Base-by-base conservation (phyloP, 2,113 vertebrate genomes). In the Caranx melampygus region DNA sequence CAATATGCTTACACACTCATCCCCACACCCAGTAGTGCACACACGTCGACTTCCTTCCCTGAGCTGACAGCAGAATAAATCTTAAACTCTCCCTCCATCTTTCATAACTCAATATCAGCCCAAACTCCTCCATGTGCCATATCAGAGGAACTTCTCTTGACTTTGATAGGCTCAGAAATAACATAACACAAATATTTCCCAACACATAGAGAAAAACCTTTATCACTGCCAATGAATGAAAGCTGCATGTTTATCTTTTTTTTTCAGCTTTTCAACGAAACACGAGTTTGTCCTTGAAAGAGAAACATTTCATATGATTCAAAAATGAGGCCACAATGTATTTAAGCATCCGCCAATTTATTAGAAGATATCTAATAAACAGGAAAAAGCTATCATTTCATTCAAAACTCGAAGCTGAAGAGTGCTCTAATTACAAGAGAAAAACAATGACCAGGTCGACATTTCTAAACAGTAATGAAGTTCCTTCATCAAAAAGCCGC, bases 31-130 rank as follows among this genome's bases (percentile, higher is more conserved):
- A 52, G n/a, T 33, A 40, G 35, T 40, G 16, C 60, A 10, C 52
- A 15, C 34, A 60, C 42, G 2, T 67, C 21, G 59, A 21, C 65
- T 84, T 47, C 51, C 57, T 81, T 83, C 71, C 78, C 72, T 7
- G 42, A 90, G 83, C 82, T 92, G 93, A 93, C 92, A 90, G 91
- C 75, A 77, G 74, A 92, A 92, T 90, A 83, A 89, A 93, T 92
- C 82, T 72, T 85, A 84, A 92, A 87, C 75, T 78, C 82, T 52
- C 72, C 62, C 73, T 88, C 82, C 60, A 83, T 90, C 80, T 85
- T 87, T 86, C 87, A 92, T 87, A 90, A 92, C 80, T 90, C 87
- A 71, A 65, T 86, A 89, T 90, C 72, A 76, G 68, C 79, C 64
- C 66, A 82, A 84, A 85, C 70, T 79, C 73, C 70, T 73, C 67